A percentile compares a stretch with the other conserved stretches of the same genome.
Evolutionary conservation across 1,140 invertebrate species (phyloP).

Genomic region (Pentalonia nigronervosa): DNA sequence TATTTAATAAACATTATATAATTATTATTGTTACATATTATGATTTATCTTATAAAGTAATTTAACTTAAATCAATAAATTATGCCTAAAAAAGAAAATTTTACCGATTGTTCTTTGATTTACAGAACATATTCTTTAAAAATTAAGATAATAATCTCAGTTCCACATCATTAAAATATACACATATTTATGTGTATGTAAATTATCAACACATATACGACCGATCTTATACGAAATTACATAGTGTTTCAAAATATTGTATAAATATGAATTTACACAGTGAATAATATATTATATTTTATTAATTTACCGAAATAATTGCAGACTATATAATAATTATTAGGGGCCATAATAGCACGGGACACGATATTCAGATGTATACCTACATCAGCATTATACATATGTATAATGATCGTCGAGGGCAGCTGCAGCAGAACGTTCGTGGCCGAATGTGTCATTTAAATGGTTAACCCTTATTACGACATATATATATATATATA

Average conservation of each 20-base stretch:
- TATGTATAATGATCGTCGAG: neutral
- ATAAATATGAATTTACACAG: neutral
- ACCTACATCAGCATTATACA: neutral
- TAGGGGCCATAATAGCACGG: neutral
- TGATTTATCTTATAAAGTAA: neutral
- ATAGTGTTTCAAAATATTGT: neutral
- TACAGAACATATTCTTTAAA: neutral
- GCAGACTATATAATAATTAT: neutral
- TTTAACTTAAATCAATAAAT: neutral
- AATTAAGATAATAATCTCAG: neutral
- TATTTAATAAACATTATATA: neutral
- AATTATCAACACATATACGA: neutral
- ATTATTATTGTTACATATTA: neutral
- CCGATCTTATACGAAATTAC: neutral
- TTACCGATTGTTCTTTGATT: neutral
- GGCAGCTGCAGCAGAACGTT: neutral
- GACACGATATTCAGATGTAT: neutral
- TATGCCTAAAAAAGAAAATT: neutral
- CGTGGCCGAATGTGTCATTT: neutral
- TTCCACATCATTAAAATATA: neutral
- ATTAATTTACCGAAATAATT: neutral
- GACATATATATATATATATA: neutral
- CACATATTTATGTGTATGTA: neutral
- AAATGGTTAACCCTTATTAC: constrained; percentile 19
- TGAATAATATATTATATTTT: neutral